Evolutionary conservation across 64 coral and sea anemone genomes (phyloP), one percentile per base, ranked within the genome.

Genomic region (Platygyra sinensis): DNA sequence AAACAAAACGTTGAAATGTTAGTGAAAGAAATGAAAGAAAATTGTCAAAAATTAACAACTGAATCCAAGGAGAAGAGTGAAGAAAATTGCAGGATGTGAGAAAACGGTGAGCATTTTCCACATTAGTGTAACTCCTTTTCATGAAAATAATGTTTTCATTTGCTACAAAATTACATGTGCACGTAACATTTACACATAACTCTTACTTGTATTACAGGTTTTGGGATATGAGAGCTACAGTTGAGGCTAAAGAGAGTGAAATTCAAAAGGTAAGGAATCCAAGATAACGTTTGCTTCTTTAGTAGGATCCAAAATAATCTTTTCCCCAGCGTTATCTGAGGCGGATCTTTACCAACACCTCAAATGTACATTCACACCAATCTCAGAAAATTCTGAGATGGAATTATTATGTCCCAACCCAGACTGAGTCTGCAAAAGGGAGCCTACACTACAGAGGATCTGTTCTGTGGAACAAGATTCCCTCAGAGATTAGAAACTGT

Each of bases 251-350:
- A 20, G 62, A 85, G 24, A 3, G 17, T 72, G 81, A 85, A 71
- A 85, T 85, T 85, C 60, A n/a, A 49, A 69, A 85, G 81, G 81
- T 85, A 69, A 50, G 22, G 10, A n/a, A 25, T 65, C 24, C 62
- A 65, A 24, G 6, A 8, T 18, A 20, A 65, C 6, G 0, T 7
- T 65, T 65, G 6, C 18, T 65, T 5, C 42, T n/a, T n/a, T n/a
- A n/a, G n/a, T n/a, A n/a, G n/a, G n/a, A n/a, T n/a, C n/a, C n/a
- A n/a, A n/a, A n/a, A n/a, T n/a, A n/a, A n/a, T n/a, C n/a, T n/a
- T n/a, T n/a, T n/a, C n/a, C n/a, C n/a, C n/a, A n/a, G n/a, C n/a
- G n/a, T n/a, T n/a, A n/a, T n/a, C n/a, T n/a, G n/a, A n/a, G n/a
- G n/a, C n/a, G n/a, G n/a, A n/a, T n/a, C n/a, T n/a, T n/a, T n/a